phyloP scores from a whole-genome alignment of 2,888 invertebrate species.

The Caenorhabditis macrosperma region DNA sequence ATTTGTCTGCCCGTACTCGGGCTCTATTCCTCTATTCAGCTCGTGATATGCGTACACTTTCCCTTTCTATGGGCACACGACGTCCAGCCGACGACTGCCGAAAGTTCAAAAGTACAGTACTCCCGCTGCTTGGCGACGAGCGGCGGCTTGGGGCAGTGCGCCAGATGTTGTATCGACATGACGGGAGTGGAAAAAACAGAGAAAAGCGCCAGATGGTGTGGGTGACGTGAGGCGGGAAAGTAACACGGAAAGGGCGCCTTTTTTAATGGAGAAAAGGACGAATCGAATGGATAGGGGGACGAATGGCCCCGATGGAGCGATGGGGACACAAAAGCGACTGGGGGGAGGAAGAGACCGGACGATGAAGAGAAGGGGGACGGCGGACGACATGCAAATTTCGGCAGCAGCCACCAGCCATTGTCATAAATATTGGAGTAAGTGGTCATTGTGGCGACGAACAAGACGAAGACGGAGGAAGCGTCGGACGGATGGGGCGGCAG shows the following conservation, averaged over 20 bases:
- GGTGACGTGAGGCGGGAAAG: conserved; percentile 26
- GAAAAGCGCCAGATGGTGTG: conserved; percentile 22
- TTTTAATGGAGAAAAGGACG: conserved; percentile 45
- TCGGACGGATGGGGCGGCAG: neutral
- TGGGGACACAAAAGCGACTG: conserved; percentile 24
- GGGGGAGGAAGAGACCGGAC: neutral
- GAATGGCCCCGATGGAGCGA: conserved; percentile 26
- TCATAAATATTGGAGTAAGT: conserved; percentile 55
- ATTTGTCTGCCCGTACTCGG: conserved; percentile 14
- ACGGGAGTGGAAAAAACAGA: neutral
- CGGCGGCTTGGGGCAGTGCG: too few species aligned
- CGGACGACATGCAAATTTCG: conserved; percentile 45
- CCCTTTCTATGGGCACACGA: conserved; percentile 2
- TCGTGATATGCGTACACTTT: conserved; percentile 21
- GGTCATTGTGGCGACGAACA: conserved; percentile 39
- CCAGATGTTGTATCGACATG: conserved; percentile 48
- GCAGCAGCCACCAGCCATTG: conserved; percentile 33
- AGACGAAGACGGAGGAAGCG: conserved; percentile 15
- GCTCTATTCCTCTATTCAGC: conserved; percentile 36
- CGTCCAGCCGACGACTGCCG: neutral
- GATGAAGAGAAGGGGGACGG: neutral
- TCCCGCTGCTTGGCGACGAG: too few species aligned
- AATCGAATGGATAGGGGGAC: conserved; percentile 15
- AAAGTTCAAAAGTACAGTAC: conserved; percentile 47
- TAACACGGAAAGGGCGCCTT: conserved; percentile 34